phyloP scores from a whole-genome alignment of 2,888 invertebrate species.

The Netelia melanura region DNA sequence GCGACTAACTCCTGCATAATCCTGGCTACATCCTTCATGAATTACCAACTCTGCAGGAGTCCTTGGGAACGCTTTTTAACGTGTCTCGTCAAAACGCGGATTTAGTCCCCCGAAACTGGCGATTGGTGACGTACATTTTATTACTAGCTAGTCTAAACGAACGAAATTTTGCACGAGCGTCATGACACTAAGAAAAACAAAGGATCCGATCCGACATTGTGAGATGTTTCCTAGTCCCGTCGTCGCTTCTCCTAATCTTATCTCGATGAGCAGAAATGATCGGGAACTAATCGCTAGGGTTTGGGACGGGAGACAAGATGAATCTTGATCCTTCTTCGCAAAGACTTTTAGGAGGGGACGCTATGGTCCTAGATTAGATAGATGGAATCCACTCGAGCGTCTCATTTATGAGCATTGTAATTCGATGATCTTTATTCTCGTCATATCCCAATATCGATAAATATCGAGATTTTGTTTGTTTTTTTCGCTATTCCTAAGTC shows the following conservation, averaged over 20 bases:
- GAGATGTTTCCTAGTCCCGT: neutral
- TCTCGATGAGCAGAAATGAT: constrained; percentile 40
- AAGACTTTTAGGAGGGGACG: neutral
- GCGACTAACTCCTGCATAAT: neutral
- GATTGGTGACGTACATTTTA: neutral
- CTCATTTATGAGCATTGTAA: constrained; percentile 6
- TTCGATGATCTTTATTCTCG: constrained; percentile 23
- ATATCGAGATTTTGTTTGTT: constrained; percentile 8
- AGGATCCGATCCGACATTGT: neutral
- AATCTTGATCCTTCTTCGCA: constrained; percentile 33
- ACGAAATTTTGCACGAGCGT: neutral
- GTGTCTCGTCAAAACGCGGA: neutral
- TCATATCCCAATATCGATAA: constrained; percentile 11
- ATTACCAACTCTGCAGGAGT: neutral
- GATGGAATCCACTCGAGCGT: constrained; percentile 29
- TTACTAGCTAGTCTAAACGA: neutral
- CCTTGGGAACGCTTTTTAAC: neutral
- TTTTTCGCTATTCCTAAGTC: neutral
- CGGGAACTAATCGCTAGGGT: constrained; percentile 39
- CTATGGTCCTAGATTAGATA: constrained; percentile 11
- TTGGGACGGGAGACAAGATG: constrained; percentile 24
- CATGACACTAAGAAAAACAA: neutral
- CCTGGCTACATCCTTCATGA: neutral
- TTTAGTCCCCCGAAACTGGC: neutral
- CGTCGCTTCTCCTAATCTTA: constrained; percentile 13